Percentiles rank a stretch among this genome's conserved stretches.
Conservation (phyloP, 2,113 vertebrate genomes). For the Phyllopteryx taeniolatus region DNA sequence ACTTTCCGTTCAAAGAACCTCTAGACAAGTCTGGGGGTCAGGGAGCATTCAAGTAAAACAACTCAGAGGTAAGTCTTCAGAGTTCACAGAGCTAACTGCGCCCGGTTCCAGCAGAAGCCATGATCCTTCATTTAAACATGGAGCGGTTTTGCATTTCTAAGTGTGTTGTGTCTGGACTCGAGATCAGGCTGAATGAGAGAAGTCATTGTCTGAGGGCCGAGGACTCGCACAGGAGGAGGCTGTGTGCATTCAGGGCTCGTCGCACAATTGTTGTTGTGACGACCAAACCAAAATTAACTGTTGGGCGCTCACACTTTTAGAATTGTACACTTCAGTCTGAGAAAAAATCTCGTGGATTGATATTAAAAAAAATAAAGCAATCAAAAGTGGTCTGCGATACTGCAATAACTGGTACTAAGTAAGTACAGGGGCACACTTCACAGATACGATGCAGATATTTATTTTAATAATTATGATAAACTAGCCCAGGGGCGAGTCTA, state of each 20-base stretch:
- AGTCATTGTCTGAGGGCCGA: conserved; percentile 36
- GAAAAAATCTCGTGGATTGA: neutral
- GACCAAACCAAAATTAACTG: conserved; percentile 13
- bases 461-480: neutral
- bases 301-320: conserved; percentile 3
- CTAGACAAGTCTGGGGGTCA: conserved; percentile 50
- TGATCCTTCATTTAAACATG: conserved; percentile 56
- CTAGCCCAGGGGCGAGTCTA: too few relatives aligned
- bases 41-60: conserved; percentile 48
- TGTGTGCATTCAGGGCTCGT: conserved; percentile 23
- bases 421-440: too few relatives aligned
- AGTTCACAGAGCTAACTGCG: conserved; percentile 22
- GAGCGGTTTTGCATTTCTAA: conserved; percentile 49
- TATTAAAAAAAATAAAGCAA: neutral
- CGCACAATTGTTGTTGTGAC: conserved; percentile 19
- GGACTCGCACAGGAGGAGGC: conserved; percentile 14
- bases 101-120: conserved; percentile 22
- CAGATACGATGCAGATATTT: too few relatives aligned
- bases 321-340: neutral
- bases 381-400: neutral
- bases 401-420: too few relatives aligned
- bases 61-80: conserved; percentile 24
- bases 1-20: conserved; percentile 47
- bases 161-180: conserved; percentile 53
- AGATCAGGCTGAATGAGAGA: conserved; percentile 42